phyloP scores from a whole-genome alignment of 2,797 vertebrate species.

The Pangasius djambal region DNA sequence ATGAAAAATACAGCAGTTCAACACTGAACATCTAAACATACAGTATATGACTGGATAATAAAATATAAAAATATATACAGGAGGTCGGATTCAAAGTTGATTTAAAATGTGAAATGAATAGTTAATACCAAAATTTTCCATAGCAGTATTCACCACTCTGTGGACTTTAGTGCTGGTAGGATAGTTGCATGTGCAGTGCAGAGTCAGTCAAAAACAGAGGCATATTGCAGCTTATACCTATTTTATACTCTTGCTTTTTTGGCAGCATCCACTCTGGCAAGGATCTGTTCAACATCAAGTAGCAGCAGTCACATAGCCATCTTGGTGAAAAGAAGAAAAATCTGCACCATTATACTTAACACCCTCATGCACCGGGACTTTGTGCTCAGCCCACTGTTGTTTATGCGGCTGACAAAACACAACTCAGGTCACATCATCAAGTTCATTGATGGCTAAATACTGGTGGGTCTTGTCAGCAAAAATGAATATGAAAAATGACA shows the following conservation, averaged over 20 bases:
- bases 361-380: background rate
- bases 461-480: background rate
- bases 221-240: background rate
- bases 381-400: background rate
- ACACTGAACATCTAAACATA: background rate
- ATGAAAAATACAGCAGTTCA: conserved; percentile 15
- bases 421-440: background rate
- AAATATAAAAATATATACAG: background rate
- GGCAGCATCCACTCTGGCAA: background rate
- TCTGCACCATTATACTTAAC: background rate
- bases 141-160: background rate
- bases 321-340: background rate
- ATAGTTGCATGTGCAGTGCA: background rate
- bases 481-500: background rate
- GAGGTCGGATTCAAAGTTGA: background rate
- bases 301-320: background rate
- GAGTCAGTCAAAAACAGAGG: background rate
- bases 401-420: background rate
- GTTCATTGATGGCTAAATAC: background rate
- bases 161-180: background rate
- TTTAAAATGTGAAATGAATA: background rate
- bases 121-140: background rate
- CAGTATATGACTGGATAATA: background rate
- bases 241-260: background rate
- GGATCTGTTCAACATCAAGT: background rate